Conservation (phyloP, 2,113 vertebrate species). For the Atherinomorus stipes region DNA sequence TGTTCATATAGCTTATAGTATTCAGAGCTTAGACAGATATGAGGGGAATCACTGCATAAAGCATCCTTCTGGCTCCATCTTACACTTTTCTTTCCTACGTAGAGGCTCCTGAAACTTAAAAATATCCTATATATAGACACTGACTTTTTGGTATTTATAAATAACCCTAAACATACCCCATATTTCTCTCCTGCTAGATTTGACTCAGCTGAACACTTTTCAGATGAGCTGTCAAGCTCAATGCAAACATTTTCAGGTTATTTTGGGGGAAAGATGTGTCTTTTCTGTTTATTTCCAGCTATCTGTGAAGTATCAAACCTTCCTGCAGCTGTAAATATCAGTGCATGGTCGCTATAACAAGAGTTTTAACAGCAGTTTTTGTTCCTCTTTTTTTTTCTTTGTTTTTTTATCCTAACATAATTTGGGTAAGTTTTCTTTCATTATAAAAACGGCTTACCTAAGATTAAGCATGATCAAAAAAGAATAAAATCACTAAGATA, state of each 20-base stretch:
- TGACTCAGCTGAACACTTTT: conserved; percentile 20
- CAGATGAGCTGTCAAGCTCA: conserved; percentile 47
- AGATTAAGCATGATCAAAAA: neutral
- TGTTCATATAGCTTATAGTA: too few relatives aligned
- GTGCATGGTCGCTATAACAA: neutral
- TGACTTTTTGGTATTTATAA: conserved; percentile 54
- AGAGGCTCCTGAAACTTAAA: conserved; percentile 23
- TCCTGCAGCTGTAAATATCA: conserved; percentile 13
- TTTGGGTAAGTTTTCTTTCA: too few relatives aligned
- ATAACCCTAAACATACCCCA: neutral
- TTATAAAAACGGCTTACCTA: too few relatives aligned
- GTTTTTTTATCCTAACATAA: too few relatives aligned
- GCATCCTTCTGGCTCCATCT: conserved; percentile 23
- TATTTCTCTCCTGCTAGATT: conserved; percentile 32
- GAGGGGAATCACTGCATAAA: conserved; percentile 15
- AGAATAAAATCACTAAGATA: too few relatives aligned
- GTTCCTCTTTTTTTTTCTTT: too few relatives aligned
- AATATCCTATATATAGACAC: conserved; percentile 36
- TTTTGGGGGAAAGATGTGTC: conserved; percentile 51
- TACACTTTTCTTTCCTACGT: conserved; percentile 6
- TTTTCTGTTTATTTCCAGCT: conserved; percentile 19
- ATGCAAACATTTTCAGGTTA: conserved; percentile 39
- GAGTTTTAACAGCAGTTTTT: too few relatives aligned
- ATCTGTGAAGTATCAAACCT: neutral
- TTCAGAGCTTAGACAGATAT: too few relatives aligned